Conservation (phyloP, 2,888 invertebrate species). For the Meghimatium bilineatum region DNA sequence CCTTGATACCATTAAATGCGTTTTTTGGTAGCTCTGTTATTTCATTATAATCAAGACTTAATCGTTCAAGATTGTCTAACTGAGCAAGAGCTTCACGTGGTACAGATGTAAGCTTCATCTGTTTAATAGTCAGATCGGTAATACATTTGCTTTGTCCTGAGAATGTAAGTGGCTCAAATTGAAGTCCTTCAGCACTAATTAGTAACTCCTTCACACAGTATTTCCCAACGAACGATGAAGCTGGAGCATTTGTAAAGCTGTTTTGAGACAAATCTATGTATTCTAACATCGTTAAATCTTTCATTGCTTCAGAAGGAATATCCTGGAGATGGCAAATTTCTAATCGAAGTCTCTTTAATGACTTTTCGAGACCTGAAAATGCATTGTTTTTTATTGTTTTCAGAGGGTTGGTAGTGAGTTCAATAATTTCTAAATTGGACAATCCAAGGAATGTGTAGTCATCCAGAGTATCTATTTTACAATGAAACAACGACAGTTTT, state of each 20-base stretch:
- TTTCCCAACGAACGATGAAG: conserved; percentile 40
- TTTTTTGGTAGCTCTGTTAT: conserved; percentile 39
- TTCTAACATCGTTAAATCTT: conserved; percentile 39
- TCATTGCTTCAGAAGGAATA: conserved; percentile 47
- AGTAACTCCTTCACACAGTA: conserved; percentile 48
- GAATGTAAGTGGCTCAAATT: conserved; percentile 43
- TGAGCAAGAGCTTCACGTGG: conserved; percentile 48
- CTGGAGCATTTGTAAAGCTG: conserved; percentile 31
- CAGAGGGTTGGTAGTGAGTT: conserved; percentile 36
- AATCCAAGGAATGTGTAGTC: conserved; percentile 41
- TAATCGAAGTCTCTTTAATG: conserved; percentile 37
- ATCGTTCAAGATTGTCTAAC: conserved; percentile 39
- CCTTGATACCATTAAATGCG: conserved; percentile 48
- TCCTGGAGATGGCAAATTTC: conserved; percentile 42
- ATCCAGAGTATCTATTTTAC: conserved; percentile 41
- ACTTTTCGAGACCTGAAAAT: conserved; percentile 43
- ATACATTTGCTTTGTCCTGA: conserved; percentile 48
- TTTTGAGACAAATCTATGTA: conserved; percentile 50
- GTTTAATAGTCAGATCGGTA: conserved; percentile 46
- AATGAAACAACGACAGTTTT: conserved; percentile 45
- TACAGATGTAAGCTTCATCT: conserved; percentile 39
- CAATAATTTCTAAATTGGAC: conserved; percentile 37
- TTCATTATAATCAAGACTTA: conserved; percentile 49
- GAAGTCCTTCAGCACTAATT: conserved; percentile 40
- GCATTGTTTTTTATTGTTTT: conserved; percentile 39